Conservation (phyloP, 1,140 invertebrate genomes). For the Zaprionus camerounensis region DNA sequence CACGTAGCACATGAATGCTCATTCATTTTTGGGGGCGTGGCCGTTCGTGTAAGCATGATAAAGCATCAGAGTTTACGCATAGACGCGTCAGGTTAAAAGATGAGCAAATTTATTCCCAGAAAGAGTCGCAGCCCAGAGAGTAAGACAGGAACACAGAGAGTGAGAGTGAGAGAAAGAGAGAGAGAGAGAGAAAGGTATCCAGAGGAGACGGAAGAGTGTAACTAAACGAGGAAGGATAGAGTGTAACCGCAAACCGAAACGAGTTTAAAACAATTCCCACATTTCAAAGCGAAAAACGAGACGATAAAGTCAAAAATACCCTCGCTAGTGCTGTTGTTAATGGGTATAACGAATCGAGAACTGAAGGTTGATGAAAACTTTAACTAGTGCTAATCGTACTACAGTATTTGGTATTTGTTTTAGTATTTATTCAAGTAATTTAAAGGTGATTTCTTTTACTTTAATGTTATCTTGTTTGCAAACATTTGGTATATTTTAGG, state of each 20-base stretch:
- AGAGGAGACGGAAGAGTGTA: background rate
- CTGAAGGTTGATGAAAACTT: too few species aligned
- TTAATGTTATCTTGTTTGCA: too few species aligned
- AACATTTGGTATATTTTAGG: too few species aligned
- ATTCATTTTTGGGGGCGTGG: conserved; percentile 40
- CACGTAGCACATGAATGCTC: conserved; percentile 31
- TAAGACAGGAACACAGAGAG: background rate
- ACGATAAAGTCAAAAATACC: background rate
- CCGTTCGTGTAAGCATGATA: conserved; percentile 35
- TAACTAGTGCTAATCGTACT: background rate
- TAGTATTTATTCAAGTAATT: background rate
- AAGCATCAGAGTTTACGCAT: conserved; percentile 35
- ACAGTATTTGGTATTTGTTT: background rate
- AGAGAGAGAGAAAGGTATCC: background rate
- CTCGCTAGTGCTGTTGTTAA: background rate
- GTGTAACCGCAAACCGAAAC: conserved; percentile 5
- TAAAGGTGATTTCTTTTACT: too few species aligned
- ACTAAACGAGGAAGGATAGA: background rate
- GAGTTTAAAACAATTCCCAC: conserved; percentile 1
- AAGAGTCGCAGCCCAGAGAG: background rate
- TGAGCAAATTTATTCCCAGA: conserved; percentile 26
- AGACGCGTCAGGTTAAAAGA: conserved; percentile 21
- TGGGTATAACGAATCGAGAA: background rate
- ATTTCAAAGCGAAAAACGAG: background rate
- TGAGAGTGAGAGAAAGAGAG: background rate